phyloP scores from a whole-genome alignment of 2,797 vertebrate species.

The Aphelocoma californica region DNA sequence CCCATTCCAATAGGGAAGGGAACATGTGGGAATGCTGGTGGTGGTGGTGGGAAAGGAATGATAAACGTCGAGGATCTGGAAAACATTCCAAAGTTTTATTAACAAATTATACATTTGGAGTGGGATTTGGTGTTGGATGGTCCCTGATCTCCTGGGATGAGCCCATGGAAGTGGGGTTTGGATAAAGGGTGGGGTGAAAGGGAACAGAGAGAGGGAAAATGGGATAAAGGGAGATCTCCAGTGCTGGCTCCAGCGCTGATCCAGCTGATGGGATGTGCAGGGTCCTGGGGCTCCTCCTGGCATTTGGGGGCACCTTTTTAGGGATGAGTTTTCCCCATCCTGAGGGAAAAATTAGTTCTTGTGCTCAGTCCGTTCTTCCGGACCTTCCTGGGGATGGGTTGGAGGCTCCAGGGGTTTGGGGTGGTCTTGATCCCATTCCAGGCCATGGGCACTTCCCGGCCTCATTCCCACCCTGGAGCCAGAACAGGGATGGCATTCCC shows the following conservation, averaged over 20 bases:
- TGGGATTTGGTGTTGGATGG: neutral
- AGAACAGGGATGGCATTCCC: neutral
- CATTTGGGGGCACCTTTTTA: neutral
- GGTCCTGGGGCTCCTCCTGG: neutral
- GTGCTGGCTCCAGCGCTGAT: too few species aligned
- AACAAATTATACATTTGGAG: neutral
- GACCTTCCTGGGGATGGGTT: neutral
- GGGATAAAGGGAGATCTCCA: neutral
- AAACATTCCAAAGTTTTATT: neutral
- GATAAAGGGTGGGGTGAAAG: neutral
- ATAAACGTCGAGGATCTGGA: neutral
- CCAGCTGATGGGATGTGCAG: neutral
- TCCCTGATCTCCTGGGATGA: neutral
- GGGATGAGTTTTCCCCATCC: neutral
- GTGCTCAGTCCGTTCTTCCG: neutral
- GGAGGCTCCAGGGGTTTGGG: neutral
- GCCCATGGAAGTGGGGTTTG: neutral
- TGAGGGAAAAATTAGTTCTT: neutral
- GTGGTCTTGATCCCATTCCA: neutral
- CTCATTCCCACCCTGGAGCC: neutral
- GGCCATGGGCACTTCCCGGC: neutral
- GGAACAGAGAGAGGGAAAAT: neutral
- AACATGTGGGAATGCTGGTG: rapidly evolving
- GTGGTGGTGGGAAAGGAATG: neutral
- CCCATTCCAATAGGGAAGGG: neutral